Conservation (phyloP, 2,113 vertebrate genomes). For the Apus apus region DNA sequence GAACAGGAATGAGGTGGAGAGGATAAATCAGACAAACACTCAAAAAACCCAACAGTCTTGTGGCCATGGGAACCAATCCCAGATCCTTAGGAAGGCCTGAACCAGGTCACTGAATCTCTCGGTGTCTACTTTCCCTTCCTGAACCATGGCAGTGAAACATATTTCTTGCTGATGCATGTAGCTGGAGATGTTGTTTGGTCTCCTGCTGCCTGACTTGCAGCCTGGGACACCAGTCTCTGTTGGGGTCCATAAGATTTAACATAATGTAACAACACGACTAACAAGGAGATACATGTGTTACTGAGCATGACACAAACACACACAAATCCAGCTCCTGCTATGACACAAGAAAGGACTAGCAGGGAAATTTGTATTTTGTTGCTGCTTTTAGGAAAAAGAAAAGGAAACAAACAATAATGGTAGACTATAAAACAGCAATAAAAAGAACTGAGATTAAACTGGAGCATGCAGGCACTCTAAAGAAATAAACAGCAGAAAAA, state of each 20-base stretch:
- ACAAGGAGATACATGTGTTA: not conserved
- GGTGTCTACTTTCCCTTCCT: not conserved
- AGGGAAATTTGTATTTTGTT: conserved; percentile 10
- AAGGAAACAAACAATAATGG: not conserved
- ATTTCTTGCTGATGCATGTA: not conserved
- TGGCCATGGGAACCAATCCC: not conserved
- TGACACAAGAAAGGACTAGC: not conserved
- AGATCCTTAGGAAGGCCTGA: not conserved
- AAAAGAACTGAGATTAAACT: conserved; percentile 40
- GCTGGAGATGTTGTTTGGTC: not conserved
- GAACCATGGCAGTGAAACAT: not conserved
- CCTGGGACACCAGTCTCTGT: not conserved
- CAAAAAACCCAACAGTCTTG: too few relatives aligned
- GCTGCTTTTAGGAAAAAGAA: not conserved
- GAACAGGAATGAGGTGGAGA: not conserved
- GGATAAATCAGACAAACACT: not conserved
- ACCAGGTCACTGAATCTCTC: not conserved
- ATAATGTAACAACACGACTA: not conserved
- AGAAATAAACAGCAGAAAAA: conserved; percentile 23
- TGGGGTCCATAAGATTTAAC: not conserved
- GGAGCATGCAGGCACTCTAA: conserved; percentile 1
- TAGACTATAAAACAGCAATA: conserved; percentile 42
- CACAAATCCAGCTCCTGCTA: not conserved
- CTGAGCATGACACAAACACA: not conserved
- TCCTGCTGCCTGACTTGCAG: not conserved